Percentiles rank a stretch among this genome's conserved stretches.
These are phyloP conservation scores for Sciurus carolinensis DNA, from an alignment of 2,797 vertebrate genomes.

Conservation along the genomic window DNA sequence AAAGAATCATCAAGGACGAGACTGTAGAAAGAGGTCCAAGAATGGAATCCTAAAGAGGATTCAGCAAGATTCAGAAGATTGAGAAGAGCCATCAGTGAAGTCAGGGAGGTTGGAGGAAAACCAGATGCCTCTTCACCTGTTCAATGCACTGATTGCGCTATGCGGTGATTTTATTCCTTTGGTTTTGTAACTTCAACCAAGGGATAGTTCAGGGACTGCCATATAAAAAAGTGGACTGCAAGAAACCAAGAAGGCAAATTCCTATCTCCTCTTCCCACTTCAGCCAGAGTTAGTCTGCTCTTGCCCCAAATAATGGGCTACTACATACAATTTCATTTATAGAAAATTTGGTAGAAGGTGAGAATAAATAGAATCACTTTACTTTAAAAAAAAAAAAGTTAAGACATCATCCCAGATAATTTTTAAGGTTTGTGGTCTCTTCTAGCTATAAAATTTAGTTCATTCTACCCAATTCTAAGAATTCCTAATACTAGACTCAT, in stretches of 20 bases:
- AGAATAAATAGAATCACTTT: not conserved
- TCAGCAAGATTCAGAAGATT: not conserved
- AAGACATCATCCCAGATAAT: not conserved
- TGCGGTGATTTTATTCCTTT: not conserved
- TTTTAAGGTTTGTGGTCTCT: not conserved
- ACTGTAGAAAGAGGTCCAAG: not conserved
- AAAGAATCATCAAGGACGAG: not conserved
- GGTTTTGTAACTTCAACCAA: not conserved
- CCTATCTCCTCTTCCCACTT: not conserved
- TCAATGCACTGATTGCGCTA: not conserved
- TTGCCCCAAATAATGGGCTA: not conserved
- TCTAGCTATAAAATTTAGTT: slow-evolving; percentile 49
- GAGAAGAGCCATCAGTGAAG: not conserved
- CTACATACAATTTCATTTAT: not conserved
- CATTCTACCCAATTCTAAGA: not conserved
- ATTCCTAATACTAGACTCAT: not conserved
- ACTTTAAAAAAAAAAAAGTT: not conserved
- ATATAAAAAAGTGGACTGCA: not conserved
- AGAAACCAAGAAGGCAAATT: not conserved
- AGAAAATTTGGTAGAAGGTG: not conserved
- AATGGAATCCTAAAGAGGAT: not conserved
- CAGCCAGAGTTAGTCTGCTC: not conserved
- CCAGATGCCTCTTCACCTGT: not conserved
- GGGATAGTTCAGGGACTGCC: not conserved
- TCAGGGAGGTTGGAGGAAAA: not conserved